Conservation (phyloP, 2,888 invertebrate species). For the Lithophane leautieri region DNA sequence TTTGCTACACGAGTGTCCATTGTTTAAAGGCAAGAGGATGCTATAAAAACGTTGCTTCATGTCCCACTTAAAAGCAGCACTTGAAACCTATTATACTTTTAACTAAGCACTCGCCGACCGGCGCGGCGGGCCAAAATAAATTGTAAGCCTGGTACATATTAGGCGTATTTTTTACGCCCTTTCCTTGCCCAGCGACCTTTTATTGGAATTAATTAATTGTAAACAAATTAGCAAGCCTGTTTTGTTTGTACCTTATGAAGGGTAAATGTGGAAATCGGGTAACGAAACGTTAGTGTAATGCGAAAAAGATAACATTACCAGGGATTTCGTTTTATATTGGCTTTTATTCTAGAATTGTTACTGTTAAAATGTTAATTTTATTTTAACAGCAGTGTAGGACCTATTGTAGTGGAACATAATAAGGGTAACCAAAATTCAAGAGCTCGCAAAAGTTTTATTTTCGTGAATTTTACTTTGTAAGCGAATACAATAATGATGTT, state of each 20-base stretch:
- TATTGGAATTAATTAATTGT: conserved; percentile 76
- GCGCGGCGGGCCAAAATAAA: conserved; percentile 73
- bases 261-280: conserved; percentile 47
- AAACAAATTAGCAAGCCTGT: conserved; percentile 75
- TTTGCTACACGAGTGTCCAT: conserved; percentile 70
- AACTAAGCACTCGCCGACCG: conserved; percentile 76
- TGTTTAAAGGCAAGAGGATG: conserved; percentile 73
- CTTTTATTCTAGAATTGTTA: conserved; percentile 31
- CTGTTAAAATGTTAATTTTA: conserved; percentile 36
- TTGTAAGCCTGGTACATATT: conserved; percentile 70
- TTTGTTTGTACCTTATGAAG: conserved; percentile 64
- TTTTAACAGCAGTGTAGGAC: conserved; percentile 24
- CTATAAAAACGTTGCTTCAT: conserved; percentile 76
- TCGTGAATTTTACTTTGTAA: conserved; percentile 19
- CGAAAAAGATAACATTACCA: conserved; percentile 64
- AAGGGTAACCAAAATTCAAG: conserved; percentile 17
- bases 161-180: conserved; percentile 69
- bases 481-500: not conserved
- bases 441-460: conserved; percentile 22
- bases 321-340: conserved; percentile 60
- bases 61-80: conserved; percentile 79
- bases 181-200: conserved; percentile 62
- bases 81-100: conserved; percentile 86
- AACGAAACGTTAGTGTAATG: conserved; percentile 61
- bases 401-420: conserved; percentile 22